These are phyloP conservation scores for Microtus richardsoni DNA, from an alignment of 2,113 vertebrate genomes.

Conservation along the genomic window DNA sequence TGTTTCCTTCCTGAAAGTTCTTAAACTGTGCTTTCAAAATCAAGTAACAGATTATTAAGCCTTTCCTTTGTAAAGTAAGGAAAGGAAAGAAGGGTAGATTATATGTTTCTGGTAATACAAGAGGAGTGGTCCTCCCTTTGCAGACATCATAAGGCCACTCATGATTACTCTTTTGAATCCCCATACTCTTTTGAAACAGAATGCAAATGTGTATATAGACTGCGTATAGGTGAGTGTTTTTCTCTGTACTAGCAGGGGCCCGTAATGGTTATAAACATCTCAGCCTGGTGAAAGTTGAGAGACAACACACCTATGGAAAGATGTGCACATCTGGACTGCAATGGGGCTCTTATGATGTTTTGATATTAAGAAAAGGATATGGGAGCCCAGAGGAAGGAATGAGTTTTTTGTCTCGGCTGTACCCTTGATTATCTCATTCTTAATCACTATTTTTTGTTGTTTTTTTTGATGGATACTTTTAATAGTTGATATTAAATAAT, in stretches of 20 bases:
- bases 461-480: neutral
- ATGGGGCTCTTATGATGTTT: neutral
- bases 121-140: neutral
- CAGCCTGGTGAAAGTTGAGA: conserved; percentile 29
- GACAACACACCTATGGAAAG: neutral
- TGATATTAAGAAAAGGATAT: neutral
- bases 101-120: neutral
- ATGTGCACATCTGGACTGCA: neutral
- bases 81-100: neutral
- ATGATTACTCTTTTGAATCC: neutral
- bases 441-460: neutral
- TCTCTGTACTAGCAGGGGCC: neutral
- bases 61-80: conserved; percentile 19
- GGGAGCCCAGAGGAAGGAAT: neutral
- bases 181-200: conserved; percentile 38
- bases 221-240: neutral
- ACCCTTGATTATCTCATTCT: conserved; percentile 10
- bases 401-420: neutral
- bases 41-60: neutral
- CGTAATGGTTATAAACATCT: neutral
- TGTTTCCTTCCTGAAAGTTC: conserved; percentile 32
- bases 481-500: neutral
- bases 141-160: neutral
- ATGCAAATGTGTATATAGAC: neutral
- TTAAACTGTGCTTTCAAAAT: conserved; percentile 22